These are phyloP conservation scores for Pterophyllum scalare DNA, from an alignment of 2,113 vertebrate species.

Conservation along the genomic window DNA sequence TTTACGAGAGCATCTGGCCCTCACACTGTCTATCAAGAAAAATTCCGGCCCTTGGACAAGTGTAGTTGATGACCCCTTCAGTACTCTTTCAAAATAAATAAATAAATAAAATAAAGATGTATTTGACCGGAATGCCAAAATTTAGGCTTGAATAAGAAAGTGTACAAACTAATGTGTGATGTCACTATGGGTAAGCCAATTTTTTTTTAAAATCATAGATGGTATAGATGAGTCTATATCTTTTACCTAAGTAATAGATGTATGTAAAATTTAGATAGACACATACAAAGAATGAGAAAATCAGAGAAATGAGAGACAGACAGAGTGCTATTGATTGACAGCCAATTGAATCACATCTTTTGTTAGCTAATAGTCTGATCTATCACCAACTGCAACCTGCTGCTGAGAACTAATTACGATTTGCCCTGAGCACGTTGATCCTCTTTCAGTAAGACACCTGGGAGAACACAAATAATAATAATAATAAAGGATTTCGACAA, in stretches of 20 bases:
- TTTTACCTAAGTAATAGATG: not conserved
- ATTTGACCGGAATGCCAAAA: too few relatives aligned
- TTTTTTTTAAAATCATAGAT: too few relatives aligned
- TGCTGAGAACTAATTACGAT: conserved; percentile 53
- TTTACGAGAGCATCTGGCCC: too few relatives aligned
- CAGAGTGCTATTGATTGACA: conserved; percentile 68
- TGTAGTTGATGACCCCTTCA: too few relatives aligned
- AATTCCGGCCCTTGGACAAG: too few relatives aligned
- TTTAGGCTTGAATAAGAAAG: too few relatives aligned
- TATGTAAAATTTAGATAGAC: not conserved
- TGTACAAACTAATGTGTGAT: too few relatives aligned
- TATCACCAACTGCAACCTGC: conserved; percentile 62
- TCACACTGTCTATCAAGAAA: too few relatives aligned
- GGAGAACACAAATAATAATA: conserved; percentile 43
- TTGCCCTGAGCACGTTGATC: conserved; percentile 61
- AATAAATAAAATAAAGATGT: too few relatives aligned
- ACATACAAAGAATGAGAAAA: conserved; percentile 7
- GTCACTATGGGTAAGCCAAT: too few relatives aligned
- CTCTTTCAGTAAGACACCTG: conserved; percentile 60
- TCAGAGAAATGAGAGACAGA: not conserved
- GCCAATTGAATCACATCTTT: conserved; percentile 68
- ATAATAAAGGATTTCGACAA: conserved; percentile 30
- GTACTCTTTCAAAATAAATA: too few relatives aligned
- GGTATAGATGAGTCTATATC: too few relatives aligned
- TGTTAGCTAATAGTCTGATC: conserved; percentile 71